Conservation (phyloP, 2,888 invertebrate species). For the Drosophila suboccidentalis region DNA sequence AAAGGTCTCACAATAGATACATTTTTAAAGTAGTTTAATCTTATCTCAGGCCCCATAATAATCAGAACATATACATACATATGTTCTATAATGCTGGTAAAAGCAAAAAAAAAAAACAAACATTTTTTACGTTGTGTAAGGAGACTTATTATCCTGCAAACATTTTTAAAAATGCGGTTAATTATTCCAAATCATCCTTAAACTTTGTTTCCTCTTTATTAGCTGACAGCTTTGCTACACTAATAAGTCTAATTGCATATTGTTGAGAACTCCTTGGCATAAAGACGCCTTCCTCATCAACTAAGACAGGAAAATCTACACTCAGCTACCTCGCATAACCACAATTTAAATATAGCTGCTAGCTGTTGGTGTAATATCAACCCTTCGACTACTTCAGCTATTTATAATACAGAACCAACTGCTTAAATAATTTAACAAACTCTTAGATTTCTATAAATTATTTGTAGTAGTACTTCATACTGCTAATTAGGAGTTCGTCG, state of each 20-base stretch:
- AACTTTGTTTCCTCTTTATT: too few species aligned
- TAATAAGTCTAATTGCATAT: not conserved
- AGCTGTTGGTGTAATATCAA: not conserved
- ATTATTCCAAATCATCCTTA: too few species aligned
- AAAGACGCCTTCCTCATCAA: not conserved
- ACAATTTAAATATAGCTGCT: not conserved
- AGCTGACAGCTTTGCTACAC: not conserved
- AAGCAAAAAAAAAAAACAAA: too few species aligned
- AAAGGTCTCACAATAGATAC: too few species aligned
- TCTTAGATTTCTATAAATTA: not conserved
- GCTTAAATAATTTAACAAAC: not conserved
- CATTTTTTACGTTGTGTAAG: too few species aligned
- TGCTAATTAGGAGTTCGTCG: not conserved
- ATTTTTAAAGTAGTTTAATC: too few species aligned
- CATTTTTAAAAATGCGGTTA: too few species aligned
- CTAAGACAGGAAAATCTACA: not conserved
- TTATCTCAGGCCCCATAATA: too few species aligned
- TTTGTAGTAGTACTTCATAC: not conserved
- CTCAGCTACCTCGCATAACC: not conserved
- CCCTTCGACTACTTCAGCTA: not conserved
- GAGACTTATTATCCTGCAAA: too few species aligned
- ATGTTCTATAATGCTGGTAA: too few species aligned
- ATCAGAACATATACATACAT: too few species aligned
- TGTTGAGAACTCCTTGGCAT: not conserved
- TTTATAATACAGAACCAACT: not conserved